These are phyloP conservation scores for Lasius fuliginosus DNA, from an alignment of 2,888 invertebrate genomes.

Conservation along the genomic window DNA sequence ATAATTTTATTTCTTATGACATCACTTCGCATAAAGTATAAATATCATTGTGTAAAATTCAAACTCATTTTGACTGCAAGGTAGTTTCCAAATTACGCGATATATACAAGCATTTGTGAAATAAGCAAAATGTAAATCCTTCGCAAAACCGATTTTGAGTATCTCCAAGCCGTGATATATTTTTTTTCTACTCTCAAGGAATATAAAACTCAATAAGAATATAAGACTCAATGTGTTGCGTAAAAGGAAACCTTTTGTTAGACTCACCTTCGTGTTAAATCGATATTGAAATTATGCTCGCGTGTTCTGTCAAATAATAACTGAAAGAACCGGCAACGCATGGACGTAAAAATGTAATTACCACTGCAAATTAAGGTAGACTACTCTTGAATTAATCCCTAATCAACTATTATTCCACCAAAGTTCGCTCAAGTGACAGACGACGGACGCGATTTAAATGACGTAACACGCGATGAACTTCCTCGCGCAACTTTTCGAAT, in stretches of 20 bases:
- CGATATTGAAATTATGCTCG: constrained; percentile 1
- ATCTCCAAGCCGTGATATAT: background rate
- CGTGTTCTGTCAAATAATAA: background rate
- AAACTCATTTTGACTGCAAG: background rate
- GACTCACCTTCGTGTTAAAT: background rate
- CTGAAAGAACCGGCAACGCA: background rate
- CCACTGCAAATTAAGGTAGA: background rate
- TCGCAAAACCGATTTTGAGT: background rate
- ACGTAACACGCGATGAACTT: constrained; percentile 17
- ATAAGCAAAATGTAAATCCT: background rate
- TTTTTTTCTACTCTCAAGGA: background rate
- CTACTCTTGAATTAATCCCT: background rate
- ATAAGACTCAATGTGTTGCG: background rate
- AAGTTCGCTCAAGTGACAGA: background rate
- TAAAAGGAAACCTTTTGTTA: background rate
- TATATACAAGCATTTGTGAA: background rate
- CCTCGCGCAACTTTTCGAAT: background rate
- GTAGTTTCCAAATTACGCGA: background rate
- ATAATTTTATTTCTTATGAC: background rate
- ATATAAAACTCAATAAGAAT: background rate
- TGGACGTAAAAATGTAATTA: background rate
- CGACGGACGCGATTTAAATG: constrained; percentile 4
- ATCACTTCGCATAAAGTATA: background rate
- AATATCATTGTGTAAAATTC: background rate
- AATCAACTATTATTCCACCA: background rate